These are phyloP conservation scores for Metacarcinus magister DNA, from an alignment of 2,888 invertebrate genomes.

Conservation along the genomic window DNA sequence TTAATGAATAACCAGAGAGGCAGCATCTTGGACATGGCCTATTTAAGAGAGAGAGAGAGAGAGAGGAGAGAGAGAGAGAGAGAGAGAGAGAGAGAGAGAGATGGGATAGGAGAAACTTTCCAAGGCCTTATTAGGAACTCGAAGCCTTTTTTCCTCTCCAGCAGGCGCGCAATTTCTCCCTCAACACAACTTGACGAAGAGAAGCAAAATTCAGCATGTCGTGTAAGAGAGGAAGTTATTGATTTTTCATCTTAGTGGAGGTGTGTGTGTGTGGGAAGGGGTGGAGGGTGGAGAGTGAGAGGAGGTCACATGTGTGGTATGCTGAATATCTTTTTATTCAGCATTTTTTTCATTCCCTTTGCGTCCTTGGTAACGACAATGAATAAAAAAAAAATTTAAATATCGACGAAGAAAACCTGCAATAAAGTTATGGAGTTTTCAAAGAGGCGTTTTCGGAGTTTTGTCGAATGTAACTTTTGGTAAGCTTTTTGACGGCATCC, in stretches of 20 bases:
- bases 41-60: background rate
- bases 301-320: background rate
- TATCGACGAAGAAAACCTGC: background rate
- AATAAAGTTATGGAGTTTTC: background rate
- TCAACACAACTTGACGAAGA: background rate
- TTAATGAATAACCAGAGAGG: background rate
- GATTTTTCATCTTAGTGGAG: background rate
- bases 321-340: background rate
- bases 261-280: no score
- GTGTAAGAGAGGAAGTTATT: background rate
- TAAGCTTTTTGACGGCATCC: background rate
- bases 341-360: background rate
- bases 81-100: background rate
- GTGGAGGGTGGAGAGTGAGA: background rate
- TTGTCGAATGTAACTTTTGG: background rate
- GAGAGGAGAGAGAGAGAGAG: constrained; percentile 26
- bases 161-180: background rate
- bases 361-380: background rate
- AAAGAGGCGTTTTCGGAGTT: background rate
- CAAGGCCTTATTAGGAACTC: background rate
- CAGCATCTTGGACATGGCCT: background rate
- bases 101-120: background rate
- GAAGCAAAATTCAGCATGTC: background rate
- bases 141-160: background rate
- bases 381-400: background rate